phyloP scores from a whole-genome alignment of 2,888 invertebrate genomes.

The Leucophenga montana region DNA sequence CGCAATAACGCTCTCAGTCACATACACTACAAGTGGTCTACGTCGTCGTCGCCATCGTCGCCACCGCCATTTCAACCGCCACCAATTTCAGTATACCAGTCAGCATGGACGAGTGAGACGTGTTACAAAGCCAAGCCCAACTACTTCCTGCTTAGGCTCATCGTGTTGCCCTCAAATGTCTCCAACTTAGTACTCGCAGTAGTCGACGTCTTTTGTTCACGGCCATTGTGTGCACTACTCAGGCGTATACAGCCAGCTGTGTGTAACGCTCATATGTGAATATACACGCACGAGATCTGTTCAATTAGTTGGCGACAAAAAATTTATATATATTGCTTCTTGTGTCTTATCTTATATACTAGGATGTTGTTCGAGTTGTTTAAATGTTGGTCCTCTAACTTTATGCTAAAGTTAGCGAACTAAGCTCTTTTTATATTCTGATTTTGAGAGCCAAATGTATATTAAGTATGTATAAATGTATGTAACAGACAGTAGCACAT shows the following conservation, averaged over 20 bases:
- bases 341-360: too few relatives aligned
- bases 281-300: too few relatives aligned
- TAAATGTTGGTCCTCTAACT: too few relatives aligned
- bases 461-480: too few relatives aligned
- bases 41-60: neutral
- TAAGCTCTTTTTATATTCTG: too few relatives aligned
- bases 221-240: neutral
- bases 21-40: constrained; percentile 5
- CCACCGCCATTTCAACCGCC: neutral
- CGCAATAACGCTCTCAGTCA: constrained; percentile 27
- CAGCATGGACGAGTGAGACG: neutral
- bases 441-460: too few relatives aligned
- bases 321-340: too few relatives aligned
- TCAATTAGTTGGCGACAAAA: too few relatives aligned
- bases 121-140: neutral
- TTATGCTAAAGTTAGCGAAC: too few relatives aligned
- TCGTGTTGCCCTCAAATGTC: neutral
- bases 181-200: too few relatives aligned
- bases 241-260: neutral
- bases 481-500: too few relatives aligned
- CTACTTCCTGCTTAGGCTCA: neutral
- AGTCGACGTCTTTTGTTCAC: neutral
- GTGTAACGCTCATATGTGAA: neutral
- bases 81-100: neutral
- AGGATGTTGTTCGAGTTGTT: too few relatives aligned